phyloP scores from a whole-genome alignment of 2,888 invertebrate species.

The Colletes collaris region DNA sequence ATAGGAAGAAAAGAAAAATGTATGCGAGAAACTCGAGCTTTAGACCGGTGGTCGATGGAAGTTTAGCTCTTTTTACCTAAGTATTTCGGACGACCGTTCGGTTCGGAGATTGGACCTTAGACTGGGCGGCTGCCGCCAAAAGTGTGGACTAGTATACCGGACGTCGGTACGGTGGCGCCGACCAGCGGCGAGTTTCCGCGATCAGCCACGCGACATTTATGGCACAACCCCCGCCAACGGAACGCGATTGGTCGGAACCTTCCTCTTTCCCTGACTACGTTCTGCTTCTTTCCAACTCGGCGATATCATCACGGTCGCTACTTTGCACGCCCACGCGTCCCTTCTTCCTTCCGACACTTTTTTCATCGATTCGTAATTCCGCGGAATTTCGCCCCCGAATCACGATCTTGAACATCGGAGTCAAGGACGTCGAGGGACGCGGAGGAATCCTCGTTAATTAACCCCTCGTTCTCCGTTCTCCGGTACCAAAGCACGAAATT shows the following conservation, averaged over 20 bases:
- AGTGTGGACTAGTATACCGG: slow-evolving; percentile 81
- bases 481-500: no score
- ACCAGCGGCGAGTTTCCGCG: slow-evolving; percentile 66
- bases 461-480: no score
- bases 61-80: slow-evolving; percentile 76
- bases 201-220: slow-evolving; percentile 80
- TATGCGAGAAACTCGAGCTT: not conserved
- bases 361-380: no score
- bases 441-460: no score
- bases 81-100: slow-evolving; percentile 82
- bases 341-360: not conserved
- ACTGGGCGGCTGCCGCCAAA: slow-evolving; percentile 81
- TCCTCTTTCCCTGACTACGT: slow-evolving; percentile 24
- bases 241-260: slow-evolving; percentile 63
- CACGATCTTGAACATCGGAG: no score
- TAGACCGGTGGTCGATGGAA: slow-evolving; percentile 43
- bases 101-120: slow-evolving; percentile 82
- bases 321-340: slow-evolving; percentile 16
- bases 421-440: no score
- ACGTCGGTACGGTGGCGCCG: slow-evolving; percentile 77
- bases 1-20: not conserved
- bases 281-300: slow-evolving; percentile 36
- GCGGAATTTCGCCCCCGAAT: no score
- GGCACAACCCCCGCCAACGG: slow-evolving; percentile 80
- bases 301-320: slow-evolving; percentile 31